Percentiles rank a stretch among this genome's conserved stretches.
Evolutionary conservation across 2,797 vertebrate species (phyloP).

Genomic region (Platyrinchus mystaceus): DNA sequence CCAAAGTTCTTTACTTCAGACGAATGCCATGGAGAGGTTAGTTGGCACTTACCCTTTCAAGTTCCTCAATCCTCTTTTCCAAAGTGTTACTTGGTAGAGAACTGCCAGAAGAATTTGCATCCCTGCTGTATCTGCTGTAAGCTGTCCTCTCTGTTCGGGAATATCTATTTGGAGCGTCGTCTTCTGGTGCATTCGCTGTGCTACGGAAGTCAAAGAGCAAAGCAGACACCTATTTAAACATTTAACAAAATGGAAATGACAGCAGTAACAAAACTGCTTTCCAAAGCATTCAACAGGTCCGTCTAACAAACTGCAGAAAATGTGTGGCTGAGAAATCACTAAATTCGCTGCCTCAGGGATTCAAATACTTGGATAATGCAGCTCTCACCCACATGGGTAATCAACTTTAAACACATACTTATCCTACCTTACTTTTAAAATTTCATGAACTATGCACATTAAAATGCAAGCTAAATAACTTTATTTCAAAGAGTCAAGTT

Average conservation of each 20-base stretch:
- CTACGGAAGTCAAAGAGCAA: slow-evolving; percentile 54
- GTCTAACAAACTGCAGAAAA: background rate
- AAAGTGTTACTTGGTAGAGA: slow-evolving; percentile 72
- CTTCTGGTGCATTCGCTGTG: slow-evolving; percentile 77
- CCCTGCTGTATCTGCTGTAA: slow-evolving; percentile 79
- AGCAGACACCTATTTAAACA: background rate
- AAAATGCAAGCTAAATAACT: background rate
- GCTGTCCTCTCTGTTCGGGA: slow-evolving; percentile 75
- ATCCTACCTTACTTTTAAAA: background rate
- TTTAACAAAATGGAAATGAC: background rate
- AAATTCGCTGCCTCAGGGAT: background rate
- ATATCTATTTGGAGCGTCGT: slow-evolving; percentile 79
- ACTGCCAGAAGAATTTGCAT: slow-evolving; percentile 73
- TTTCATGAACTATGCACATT: background rate
- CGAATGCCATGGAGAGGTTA: background rate
- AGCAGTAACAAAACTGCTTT: background rate
- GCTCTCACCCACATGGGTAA: background rate
- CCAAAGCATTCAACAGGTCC: background rate
- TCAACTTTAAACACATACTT: background rate
- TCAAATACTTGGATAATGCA: background rate
- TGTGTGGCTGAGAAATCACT: background rate
- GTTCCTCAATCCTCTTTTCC: slow-evolving; percentile 93
- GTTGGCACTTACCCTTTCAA: slow-evolving; percentile 84
- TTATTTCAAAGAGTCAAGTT: background rate
- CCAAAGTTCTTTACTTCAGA: background rate